phyloP scores from a whole-genome alignment of 35 echinoderm and acorn worm species.

The Eucidaris tribuloides region DNA sequence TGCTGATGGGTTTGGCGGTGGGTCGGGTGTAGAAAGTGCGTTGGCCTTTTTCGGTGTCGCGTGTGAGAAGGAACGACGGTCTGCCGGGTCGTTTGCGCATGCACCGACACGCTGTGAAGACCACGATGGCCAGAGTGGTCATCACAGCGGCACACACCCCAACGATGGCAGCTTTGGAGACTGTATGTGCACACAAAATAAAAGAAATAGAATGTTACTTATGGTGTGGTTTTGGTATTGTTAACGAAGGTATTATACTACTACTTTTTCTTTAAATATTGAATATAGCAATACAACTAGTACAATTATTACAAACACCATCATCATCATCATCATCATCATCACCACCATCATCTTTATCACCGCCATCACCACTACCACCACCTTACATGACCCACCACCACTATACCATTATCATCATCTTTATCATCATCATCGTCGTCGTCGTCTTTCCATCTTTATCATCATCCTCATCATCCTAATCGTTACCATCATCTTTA shows the following conservation, averaged over 20 bases:
- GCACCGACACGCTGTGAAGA: slow-evolving; percentile 81
- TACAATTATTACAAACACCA: too few relatives aligned
- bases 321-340: too few relatives aligned
- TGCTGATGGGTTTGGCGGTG: slow-evolving; percentile 69
- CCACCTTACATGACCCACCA: too few relatives aligned
- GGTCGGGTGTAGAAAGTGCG: slow-evolving; percentile 73
- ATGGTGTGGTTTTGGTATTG: background rate
- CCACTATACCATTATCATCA: too few relatives aligned
- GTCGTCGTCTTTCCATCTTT: too few relatives aligned
- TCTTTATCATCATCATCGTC: too few relatives aligned
- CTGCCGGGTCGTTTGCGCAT: slow-evolving; percentile 56
- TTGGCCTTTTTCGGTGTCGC: slow-evolving; percentile 43
- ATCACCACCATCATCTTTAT: too few relatives aligned
- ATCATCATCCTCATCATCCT: too few relatives aligned
- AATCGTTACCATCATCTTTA: too few relatives aligned
- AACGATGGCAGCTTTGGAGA: slow-evolving; percentile 58
- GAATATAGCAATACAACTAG: too few relatives aligned
- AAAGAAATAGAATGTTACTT: slow-evolving; percentile 9
- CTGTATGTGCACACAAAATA: slow-evolving; percentile 51
- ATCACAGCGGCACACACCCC: slow-evolving; percentile 66
- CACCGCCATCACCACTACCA: too few relatives aligned
- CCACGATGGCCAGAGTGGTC: slow-evolving; percentile 54
- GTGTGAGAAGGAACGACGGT: slow-evolving; percentile 60
- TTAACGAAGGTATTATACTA: background rate
- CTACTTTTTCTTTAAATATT: too few relatives aligned